Conservation (phyloP, 1,140 invertebrate species). For the Trichomalopsis sarcophagae region DNA sequence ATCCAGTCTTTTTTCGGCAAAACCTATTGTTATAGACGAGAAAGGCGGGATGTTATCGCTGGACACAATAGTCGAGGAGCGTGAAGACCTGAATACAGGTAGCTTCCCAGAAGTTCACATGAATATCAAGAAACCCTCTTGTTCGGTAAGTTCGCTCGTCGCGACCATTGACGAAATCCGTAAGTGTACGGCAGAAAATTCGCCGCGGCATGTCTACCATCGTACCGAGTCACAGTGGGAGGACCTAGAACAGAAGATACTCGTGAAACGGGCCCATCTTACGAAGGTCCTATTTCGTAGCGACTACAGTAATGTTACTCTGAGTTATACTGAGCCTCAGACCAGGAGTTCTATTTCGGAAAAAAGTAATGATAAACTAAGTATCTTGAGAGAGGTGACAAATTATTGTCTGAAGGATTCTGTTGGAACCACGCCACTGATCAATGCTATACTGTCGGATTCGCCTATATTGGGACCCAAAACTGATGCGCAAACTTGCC, state of each 20-base stretch:
- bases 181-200: constrained; percentile 76
- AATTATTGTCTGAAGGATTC: constrained; percentile 59
- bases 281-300: constrained; percentile 62
- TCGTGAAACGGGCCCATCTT: constrained; percentile 68
- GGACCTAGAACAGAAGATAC: constrained; percentile 71
- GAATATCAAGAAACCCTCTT: constrained; percentile 67
- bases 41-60: constrained; percentile 76
- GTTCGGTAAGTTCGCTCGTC: constrained; percentile 78
- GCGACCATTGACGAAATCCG: constrained; percentile 81
- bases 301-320: constrained; percentile 58
- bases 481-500: constrained; percentile 50
- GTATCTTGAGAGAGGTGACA: constrained; percentile 49
- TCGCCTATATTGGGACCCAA: constrained; percentile 65
- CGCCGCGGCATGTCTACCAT: constrained; percentile 77
- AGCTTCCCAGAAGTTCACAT: constrained; percentile 65
- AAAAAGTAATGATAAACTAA: background rate
- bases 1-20: constrained; percentile 73
- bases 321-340: constrained; percentile 17
- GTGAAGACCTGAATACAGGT: constrained; percentile 69
- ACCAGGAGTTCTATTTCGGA: background rate
- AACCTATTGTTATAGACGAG: constrained; percentile 76
- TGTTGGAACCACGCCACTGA: constrained; percentile 63
- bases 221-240: constrained; percentile 76
- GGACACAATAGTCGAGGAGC: constrained; percentile 76
- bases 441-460: constrained; percentile 67